These are phyloP conservation scores for Platichthys stellatus DNA, from an alignment of 2,113 vertebrate genomes.

Conservation along the genomic window DNA sequence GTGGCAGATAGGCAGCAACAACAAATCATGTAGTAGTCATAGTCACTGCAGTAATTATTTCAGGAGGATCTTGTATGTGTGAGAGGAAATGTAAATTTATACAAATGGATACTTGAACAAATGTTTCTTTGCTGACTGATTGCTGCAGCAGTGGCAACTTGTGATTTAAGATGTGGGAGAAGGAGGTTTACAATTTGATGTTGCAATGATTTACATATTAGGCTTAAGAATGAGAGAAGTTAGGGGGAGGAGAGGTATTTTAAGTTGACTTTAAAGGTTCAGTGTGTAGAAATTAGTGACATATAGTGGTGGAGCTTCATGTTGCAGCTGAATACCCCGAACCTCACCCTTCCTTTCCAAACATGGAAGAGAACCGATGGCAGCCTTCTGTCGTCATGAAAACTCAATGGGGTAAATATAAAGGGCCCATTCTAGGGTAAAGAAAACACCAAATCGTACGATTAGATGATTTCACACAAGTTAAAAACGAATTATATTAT, in stretches of 20 bases:
- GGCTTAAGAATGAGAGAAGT: background rate
- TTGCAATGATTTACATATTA: constrained; percentile 4
- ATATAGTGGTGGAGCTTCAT: no score
- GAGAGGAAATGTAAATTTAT: background rate
- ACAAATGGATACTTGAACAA: background rate
- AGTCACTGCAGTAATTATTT: background rate
- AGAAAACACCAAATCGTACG: no score
- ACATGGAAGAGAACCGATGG: no score
- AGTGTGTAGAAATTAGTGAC: no score
- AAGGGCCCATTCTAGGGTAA: no score
- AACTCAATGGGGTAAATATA: no score
- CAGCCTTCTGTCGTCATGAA: no score
- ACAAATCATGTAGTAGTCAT: background rate
- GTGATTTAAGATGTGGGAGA: constrained; percentile 5
- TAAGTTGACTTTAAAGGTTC: no score
- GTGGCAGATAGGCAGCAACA: background rate
- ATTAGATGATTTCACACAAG: no score
- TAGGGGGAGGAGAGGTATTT: background rate
- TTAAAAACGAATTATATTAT: no score
- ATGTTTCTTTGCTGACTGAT: background rate
- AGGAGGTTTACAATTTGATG: background rate
- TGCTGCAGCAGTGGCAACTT: background rate
- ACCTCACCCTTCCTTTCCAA: no score
- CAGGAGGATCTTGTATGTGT: background rate
- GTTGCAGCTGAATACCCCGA: no score